Base-by-base conservation (phyloP, 2,888 invertebrate genomes). In the Ornithoptera priamus region DNA sequence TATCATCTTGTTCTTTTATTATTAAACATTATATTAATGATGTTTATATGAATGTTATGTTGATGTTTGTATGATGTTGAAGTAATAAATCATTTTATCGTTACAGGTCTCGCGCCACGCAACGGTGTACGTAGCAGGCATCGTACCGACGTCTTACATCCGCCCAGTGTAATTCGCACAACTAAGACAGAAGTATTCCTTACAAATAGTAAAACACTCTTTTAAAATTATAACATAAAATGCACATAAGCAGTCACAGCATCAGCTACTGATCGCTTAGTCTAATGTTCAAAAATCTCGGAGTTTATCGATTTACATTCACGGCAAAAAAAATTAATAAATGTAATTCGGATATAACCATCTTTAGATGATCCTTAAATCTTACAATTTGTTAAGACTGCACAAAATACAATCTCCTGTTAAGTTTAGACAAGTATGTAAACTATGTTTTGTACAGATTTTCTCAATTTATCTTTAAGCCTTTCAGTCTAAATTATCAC, bases 41-140 rank as follows among this genome's bases (percentile, higher is more conserved):
- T 67, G 46, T 56, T 5, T 53, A n/a, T 53, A n/a, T 53, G 15
- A 4, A 53, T n/a, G 15, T 6, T 53, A n/a, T 53, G n/a, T 18
- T 53, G 53, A 7, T n/a, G n/a, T n/a, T n/a, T n/a, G n/a, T n/a
- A n/a, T n/a, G n/a, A n/a, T 53, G 6, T 30, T 53, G n/a, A n/a
- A 53, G 53, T 53, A 53, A 53, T 18, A 53, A 53, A 53, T n/a
- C n/a, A 17, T 18, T 5, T 81, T 82, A 56, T 18, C 22, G n/a
- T 57, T 69, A 4, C 88, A 92, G 92, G 78, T 91, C 91, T 10
- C 89, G 92, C 3, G 80, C 89, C 46, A 74, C 88, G 57, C 92
- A 92, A 73, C 81, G 91, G 74, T 92, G 92, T 77, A 90, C 92
- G 82, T 92, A 92, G 89, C 92, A 71, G 80, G 77, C 80, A 72